These are phyloP conservation scores for Sphinx pinastri DNA, from an alignment of 2,888 invertebrate genomes.

Conservation along the genomic window DNA sequence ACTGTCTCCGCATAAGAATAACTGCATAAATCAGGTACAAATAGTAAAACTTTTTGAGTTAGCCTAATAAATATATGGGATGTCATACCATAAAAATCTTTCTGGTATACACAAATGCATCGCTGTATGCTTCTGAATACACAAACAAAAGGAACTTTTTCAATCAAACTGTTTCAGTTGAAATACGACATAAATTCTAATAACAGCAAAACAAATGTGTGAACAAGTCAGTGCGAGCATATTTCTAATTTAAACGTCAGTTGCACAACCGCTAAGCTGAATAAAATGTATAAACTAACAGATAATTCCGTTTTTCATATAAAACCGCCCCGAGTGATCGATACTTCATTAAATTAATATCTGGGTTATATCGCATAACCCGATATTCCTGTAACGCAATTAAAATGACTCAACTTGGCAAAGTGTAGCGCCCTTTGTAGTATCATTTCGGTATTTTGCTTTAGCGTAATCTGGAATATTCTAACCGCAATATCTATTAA, in stretches of 20 bases:
- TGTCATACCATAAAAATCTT: too few relatives aligned
- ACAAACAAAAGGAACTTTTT: too few relatives aligned
- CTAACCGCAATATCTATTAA: slow-evolving; percentile 4
- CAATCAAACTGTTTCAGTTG: too few relatives aligned
- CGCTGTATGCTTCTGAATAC: too few relatives aligned
- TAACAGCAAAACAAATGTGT: not conserved
- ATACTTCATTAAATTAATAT: slow-evolving; percentile 14
- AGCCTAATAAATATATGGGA: too few relatives aligned
- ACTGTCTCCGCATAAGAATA: too few relatives aligned
- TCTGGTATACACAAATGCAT: too few relatives aligned
- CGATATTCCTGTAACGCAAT: slow-evolving; percentile 18
- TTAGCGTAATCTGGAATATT: slow-evolving; percentile 15
- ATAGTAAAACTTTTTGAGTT: too few relatives aligned
- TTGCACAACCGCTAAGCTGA: not conserved
- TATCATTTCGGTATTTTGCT: slow-evolving; percentile 18
- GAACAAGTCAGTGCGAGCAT: not conserved
- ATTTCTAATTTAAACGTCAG: not conserved
- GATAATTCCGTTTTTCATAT: not conserved
- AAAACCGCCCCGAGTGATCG: not conserved
- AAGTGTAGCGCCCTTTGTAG: slow-evolving; percentile 7
- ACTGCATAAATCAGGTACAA: too few relatives aligned
- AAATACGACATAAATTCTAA: too few relatives aligned
- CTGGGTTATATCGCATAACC: slow-evolving; percentile 4
- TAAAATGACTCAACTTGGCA: slow-evolving; percentile 7
- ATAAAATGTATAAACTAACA: slow-evolving; percentile 3